A percentile compares a stretch with the other conserved stretches of the same genome.
Evolutionary conservation across 1,140 invertebrate genomes (phyloP).

Genomic region (Apis cerana): DNA sequence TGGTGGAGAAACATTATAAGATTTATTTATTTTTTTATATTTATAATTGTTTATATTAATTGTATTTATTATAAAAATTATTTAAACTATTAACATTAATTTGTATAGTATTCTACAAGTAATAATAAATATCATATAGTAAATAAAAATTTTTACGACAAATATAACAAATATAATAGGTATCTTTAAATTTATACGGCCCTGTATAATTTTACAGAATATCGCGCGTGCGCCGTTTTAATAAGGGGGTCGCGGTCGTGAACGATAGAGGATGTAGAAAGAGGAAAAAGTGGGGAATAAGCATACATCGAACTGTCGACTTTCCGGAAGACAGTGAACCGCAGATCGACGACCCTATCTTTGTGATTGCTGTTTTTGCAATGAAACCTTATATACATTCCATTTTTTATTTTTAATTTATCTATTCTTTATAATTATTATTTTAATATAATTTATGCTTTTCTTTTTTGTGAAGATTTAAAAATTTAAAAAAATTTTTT

Average conservation of each 20-base stretch:
- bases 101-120: neutral
- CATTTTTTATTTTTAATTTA: neutral
- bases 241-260: conserved; percentile 19
- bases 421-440: neutral
- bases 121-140: neutral
- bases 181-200: conserved; percentile 8
- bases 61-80: neutral
- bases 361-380: conserved; percentile 38
- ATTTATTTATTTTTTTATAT: neutral
- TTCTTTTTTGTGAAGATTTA: neutral
- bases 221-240: conserved; percentile 40
- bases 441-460: neutral
- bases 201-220: conserved; percentile 33
- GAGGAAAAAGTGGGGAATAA: conserved; percentile 31
- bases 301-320: conserved; percentile 51
- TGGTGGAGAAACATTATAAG: neutral
- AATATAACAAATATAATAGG: neutral
- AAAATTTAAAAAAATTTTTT: neutral
- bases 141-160: too few relatives aligned
- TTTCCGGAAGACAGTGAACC: conserved; percentile 56
- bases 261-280: conserved; percentile 35
- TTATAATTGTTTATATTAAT: too few relatives aligned
- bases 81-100: neutral
- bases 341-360: conserved; percentile 13
- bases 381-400: neutral